Conservation (phyloP, 2,888 invertebrate genomes). For the Branchipolynoe longqiensis region DNA sequence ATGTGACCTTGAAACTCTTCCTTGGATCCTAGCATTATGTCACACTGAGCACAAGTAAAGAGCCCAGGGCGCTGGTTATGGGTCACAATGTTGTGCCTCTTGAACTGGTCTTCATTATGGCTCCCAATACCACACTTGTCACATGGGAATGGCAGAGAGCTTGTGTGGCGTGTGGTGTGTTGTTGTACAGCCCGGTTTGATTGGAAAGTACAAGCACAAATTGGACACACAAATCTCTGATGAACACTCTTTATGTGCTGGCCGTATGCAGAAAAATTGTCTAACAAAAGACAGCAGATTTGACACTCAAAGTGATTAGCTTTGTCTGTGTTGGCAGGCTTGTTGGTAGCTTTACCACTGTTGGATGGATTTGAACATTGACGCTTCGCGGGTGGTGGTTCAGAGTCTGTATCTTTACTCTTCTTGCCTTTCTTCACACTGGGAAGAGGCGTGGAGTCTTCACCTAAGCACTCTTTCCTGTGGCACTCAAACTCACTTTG, state of each 20-base stretch:
- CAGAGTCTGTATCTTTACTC: background rate
- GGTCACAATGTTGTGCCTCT: slow-evolving; percentile 21
- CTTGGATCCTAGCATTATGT: background rate
- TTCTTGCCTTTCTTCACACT: background rate
- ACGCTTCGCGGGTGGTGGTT: background rate
- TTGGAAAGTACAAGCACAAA: slow-evolving; percentile 32
- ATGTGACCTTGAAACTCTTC: slow-evolving; percentile 13
- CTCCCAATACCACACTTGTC: slow-evolving; percentile 6
- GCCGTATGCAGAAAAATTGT: slow-evolving; percentile 5
- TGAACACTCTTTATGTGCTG: background rate
- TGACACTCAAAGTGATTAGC: slow-evolving; percentile 4
- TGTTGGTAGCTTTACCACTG: background rate
- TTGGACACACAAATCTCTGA: slow-evolving; percentile 25
- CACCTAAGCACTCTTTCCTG: slow-evolving; percentile 17
- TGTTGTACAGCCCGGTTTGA: slow-evolving; percentile 8
- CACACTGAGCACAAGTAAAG: slow-evolving; percentile 43
- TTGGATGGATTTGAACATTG: background rate
- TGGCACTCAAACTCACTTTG: slow-evolving; percentile 22
- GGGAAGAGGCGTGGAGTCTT: background rate
- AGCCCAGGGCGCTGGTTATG: background rate
- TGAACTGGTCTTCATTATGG: slow-evolving; percentile 22
- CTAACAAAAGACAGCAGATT: slow-evolving; percentile 29
- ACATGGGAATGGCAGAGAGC: slow-evolving; percentile 15
- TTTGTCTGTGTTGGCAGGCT: background rate
- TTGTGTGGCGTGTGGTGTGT: slow-evolving; percentile 17